Conservation (phyloP, 2,888 invertebrate species). For the Mythimna loreyi region DNA sequence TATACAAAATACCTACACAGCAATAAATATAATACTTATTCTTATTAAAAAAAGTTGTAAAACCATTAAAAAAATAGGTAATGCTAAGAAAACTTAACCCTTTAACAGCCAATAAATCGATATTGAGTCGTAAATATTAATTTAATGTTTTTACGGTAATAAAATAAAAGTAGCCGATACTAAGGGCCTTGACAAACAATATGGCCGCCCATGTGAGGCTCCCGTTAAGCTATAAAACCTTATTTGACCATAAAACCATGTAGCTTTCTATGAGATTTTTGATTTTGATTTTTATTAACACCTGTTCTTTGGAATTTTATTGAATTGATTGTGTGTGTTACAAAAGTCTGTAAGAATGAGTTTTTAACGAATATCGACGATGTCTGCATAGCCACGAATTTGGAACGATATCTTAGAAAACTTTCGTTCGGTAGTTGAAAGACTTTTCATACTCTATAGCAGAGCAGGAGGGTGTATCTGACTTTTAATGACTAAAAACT, state of each 20-base stretch:
- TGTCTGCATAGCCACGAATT: too few relatives aligned
- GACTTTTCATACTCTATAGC: too few relatives aligned
- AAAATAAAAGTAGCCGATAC: slow-evolving; percentile 45
- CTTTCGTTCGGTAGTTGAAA: too few relatives aligned
- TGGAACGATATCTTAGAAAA: too few relatives aligned
- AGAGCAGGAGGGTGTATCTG: too few relatives aligned
- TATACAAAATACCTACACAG: not conserved
- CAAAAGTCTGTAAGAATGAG: too few relatives aligned
- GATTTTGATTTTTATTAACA: slow-evolving; percentile 1
- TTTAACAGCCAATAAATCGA: slow-evolving; percentile 32
- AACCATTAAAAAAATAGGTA: not conserved
- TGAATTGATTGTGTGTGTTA: not conserved
- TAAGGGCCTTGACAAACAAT: slow-evolving; percentile 41
- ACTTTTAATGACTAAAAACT: too few relatives aligned
- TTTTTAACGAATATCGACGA: too few relatives aligned
- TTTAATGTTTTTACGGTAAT: slow-evolving; percentile 52
- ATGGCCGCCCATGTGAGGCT: slow-evolving; percentile 29
- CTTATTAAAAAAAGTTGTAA: not conserved
- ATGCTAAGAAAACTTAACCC: slow-evolving; percentile 9
- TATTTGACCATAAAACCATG: slow-evolving; percentile 44
- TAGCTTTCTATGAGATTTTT: slow-evolving; percentile 26
- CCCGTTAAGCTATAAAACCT: slow-evolving; percentile 52
- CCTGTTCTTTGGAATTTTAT: not conserved
- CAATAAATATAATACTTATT: too few relatives aligned
- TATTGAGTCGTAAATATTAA: slow-evolving; percentile 36